Evolutionary conservation across 2,888 invertebrate genomes (phyloP).

Genomic region (Watsonalla binaria): DNA sequence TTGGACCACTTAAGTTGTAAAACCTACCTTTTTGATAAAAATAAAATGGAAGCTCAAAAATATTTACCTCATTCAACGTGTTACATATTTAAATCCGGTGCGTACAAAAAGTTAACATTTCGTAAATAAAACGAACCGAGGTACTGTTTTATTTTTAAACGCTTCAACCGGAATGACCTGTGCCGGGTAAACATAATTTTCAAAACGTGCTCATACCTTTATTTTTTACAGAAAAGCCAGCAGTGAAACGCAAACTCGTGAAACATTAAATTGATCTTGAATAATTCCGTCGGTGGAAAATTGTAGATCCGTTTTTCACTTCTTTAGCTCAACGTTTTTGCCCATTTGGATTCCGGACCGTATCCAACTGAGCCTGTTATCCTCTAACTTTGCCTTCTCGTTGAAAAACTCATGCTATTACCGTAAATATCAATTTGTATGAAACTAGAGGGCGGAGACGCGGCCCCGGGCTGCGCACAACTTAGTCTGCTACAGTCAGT

Average conservation of each 20-base stretch:
- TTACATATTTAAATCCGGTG: background rate
- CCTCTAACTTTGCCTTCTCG: conserved; percentile 64
- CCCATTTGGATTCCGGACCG: conserved; percentile 64
- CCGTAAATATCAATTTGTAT: conserved; percentile 79
- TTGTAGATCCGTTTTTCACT: conserved; percentile 62
- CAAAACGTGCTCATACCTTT: conserved; percentile 21
- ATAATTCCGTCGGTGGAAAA: conserved; percentile 52
- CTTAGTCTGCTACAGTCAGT: conserved; percentile 54
- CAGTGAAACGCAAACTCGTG: conserved; percentile 40
- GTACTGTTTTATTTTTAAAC: background rate
- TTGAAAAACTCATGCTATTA: conserved; percentile 75
- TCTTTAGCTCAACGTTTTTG: conserved; percentile 59
- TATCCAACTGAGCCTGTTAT: conserved; percentile 69
- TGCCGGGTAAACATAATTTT: conserved; percentile 27
- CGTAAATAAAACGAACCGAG: background rate
- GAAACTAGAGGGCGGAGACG: conserved; percentile 69
- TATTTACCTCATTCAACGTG: background rate
- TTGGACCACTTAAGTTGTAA: no score
- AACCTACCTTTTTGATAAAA: background rate
- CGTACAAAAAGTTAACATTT: background rate
- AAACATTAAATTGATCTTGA: conserved; percentile 62
- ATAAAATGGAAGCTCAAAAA: background rate
- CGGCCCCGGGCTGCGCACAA: conserved; percentile 42
- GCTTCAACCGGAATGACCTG: conserved; percentile 9
- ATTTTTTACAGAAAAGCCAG: conserved; percentile 25